Evolutionary conservation across 2,797 vertebrate genomes (phyloP).

Genomic region (Enteromius paludinosus): DNA sequence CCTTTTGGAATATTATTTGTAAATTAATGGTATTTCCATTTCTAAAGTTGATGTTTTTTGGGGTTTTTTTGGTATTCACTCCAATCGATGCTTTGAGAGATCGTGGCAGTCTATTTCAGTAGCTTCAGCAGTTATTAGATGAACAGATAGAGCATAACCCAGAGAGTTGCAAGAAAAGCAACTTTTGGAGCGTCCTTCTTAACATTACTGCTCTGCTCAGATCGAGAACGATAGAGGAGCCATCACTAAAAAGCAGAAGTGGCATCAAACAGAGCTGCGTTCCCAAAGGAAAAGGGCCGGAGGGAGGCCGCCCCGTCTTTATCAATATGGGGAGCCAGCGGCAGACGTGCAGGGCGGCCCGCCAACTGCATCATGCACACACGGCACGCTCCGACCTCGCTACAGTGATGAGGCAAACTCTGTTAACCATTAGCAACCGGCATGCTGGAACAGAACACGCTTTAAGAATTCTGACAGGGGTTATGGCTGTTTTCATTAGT

Average conservation of each 20-base stretch:
- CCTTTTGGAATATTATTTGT: background rate
- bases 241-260: constrained; percentile 66
- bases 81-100: background rate
- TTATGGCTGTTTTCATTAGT: constrained; percentile 43
- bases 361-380: constrained; percentile 53
- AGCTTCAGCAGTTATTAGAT: background rate
- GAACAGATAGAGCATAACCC: constrained; percentile 39
- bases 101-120: background rate
- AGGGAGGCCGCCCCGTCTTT: constrained; percentile 57
- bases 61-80: background rate
- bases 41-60: too few species aligned
- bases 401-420: constrained; percentile 32
- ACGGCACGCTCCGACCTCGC: background rate
- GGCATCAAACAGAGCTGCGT: constrained; percentile 72
- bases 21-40: too few species aligned
- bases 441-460: constrained; percentile 35
- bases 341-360: constrained; percentile 48
- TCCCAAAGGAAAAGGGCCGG: constrained; percentile 54
- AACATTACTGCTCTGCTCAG: constrained; percentile 36
- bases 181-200: constrained; percentile 10
- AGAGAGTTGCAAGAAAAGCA: constrained; percentile 25
- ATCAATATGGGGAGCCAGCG: constrained; percentile 64
- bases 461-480: constrained; percentile 40
- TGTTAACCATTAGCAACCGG: constrained; percentile 41
- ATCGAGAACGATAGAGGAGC: constrained; percentile 14